A percentile compares a stretch with the other conserved stretches of the same genome.
phyloP scores from a whole-genome alignment of 2,797 vertebrate species.

The Melanitta fusca region DNA sequence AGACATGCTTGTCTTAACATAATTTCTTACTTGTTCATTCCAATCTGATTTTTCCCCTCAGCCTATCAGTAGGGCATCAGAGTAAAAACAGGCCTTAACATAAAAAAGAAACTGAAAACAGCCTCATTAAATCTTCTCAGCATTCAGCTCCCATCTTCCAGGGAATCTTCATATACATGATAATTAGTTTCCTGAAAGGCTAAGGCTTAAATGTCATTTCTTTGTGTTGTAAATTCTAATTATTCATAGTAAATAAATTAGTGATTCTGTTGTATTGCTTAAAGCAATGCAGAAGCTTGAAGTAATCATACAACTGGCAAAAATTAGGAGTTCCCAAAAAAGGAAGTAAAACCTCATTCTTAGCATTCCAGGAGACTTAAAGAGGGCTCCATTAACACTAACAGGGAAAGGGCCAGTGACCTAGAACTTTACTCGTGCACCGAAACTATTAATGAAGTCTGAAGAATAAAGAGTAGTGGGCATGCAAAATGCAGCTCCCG shows the following conservation, averaged over 20 bases:
- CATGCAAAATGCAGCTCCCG: slow-evolving; percentile 34
- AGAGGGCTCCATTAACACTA: slow-evolving; percentile 63
- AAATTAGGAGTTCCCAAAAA: slow-evolving; percentile 63
- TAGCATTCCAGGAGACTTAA: slow-evolving; percentile 61
- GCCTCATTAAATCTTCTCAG: slow-evolving; percentile 42
- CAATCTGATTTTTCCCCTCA: background rate
- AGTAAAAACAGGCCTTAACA: background rate
- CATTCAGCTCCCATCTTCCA: slow-evolving; percentile 41
- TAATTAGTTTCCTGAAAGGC: slow-evolving; percentile 52
- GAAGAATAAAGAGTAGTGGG: slow-evolving; percentile 46
- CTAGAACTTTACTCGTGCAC: slow-evolving; percentile 65
- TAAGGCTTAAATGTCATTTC: slow-evolving; percentile 44
- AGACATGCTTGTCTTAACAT: background rate
- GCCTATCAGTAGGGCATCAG: background rate
- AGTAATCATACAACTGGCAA: slow-evolving; percentile 58
- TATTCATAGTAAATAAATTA: slow-evolving; percentile 67
- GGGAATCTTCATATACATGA: slow-evolving; percentile 46
- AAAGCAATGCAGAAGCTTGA: slow-evolving; percentile 50
- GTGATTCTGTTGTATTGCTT: slow-evolving; percentile 24
- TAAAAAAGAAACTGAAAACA: slow-evolving; percentile 29
- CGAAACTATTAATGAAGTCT: slow-evolving; percentile 59
- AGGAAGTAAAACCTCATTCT: slow-evolving; percentile 68
- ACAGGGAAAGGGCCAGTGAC: slow-evolving; percentile 52
- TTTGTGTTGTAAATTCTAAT: slow-evolving; percentile 67
- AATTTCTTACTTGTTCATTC: background rate